Conservation (phyloP, 2,888 invertebrate species). For the Steinernema hermaphroditum region DNA sequence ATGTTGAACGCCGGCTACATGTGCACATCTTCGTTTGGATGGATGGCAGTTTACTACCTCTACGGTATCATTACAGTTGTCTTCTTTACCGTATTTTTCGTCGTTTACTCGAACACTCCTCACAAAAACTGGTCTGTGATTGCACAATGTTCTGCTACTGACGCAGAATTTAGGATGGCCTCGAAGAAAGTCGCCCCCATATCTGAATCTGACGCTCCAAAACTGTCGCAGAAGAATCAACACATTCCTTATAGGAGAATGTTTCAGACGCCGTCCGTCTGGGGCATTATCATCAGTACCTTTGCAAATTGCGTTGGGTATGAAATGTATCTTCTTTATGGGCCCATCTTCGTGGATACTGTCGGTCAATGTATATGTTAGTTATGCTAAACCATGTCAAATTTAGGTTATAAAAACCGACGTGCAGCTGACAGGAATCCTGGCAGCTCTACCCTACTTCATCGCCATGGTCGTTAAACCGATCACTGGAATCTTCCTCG, state of each 20-base stretch:
- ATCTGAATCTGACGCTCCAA: too few species aligned
- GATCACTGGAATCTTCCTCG: background rate
- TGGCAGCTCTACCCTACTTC: background rate
- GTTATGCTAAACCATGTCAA: background rate
- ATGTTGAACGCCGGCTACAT: background rate
- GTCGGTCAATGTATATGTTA: background rate
- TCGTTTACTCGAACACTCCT: background rate
- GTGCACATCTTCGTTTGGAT: background rate
- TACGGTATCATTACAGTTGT: background rate
- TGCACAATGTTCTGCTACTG: too few species aligned
- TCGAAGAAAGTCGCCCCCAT: too few species aligned
- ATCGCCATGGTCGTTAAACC: background rate
- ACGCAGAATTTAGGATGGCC: too few species aligned
- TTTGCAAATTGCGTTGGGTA: background rate
- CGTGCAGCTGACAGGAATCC: background rate
- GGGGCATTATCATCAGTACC: background rate
- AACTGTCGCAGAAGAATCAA: too few species aligned
- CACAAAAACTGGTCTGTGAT: background rate
- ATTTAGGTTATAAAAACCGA: background rate
- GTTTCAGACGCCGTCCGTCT: background rate
- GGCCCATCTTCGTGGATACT: background rate
- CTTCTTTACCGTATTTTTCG: background rate
- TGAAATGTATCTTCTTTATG: background rate
- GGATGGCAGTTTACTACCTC: background rate
- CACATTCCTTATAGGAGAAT: conserved; percentile 10